Conservation (phyloP, 1,140 invertebrate species). For the Plectrocnemia conspersa region DNA sequence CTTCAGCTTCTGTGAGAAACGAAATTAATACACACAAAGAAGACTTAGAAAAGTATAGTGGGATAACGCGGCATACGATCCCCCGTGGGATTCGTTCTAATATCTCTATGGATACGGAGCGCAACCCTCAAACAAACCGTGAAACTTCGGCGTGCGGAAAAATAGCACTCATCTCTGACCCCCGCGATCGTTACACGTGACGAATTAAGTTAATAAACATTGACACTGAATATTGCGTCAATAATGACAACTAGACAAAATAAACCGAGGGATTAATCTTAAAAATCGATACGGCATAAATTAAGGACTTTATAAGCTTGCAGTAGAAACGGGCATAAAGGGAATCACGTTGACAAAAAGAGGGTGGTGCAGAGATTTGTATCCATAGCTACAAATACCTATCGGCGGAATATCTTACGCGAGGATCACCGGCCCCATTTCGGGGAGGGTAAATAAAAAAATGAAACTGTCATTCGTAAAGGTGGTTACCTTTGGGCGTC, state of each 20-base stretch:
- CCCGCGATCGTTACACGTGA: not conserved
- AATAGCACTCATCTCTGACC: not conserved
- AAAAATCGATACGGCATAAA: not conserved
- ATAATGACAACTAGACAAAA: too few species aligned
- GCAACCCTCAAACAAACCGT: not conserved
- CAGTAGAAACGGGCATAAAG: not conserved
- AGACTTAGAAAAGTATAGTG: too few species aligned
- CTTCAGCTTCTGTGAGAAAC: too few species aligned
- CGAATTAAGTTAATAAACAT: too few species aligned
- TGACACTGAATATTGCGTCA: too few species aligned
- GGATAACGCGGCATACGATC: not conserved
- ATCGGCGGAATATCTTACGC: slow-evolving; percentile 8
- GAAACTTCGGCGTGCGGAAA: not conserved
- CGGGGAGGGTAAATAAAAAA: slow-evolving; percentile 15
- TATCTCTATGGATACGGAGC: not conserved
- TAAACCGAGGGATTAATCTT: too few species aligned
- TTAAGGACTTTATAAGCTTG: not conserved
- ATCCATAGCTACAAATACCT: slow-evolving; percentile 13
- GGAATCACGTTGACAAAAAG: too few species aligned
- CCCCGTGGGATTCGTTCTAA: not conserved
- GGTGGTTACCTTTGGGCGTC: too few species aligned
- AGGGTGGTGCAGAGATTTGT: slow-evolving; percentile 13
- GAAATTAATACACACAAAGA: too few species aligned
- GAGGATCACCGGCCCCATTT: slow-evolving; percentile 1
- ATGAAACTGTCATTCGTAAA: slow-evolving; percentile 5